Percentiles rank a stretch among this genome's conserved stretches.
Evolutionary conservation across 2,113 vertebrate species (phyloP).

Genomic region (Podarcis muralis): DNA sequence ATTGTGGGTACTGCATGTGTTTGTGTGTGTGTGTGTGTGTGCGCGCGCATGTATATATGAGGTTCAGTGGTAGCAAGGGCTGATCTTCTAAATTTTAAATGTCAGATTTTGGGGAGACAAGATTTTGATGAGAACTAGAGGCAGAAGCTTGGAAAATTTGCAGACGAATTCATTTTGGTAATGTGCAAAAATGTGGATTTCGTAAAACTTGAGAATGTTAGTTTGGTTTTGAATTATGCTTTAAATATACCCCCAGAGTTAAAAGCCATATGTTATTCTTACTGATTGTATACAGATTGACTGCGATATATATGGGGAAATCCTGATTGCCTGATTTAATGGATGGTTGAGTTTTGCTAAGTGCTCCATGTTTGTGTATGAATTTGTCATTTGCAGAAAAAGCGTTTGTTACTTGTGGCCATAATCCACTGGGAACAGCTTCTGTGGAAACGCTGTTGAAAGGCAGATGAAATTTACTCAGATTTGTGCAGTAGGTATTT

Average conservation of each 20-base stretch:
- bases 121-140: constrained; percentile 27
- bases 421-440: neutral
- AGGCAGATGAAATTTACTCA: neutral
- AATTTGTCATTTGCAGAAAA: constrained; percentile 50
- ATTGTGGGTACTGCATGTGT: neutral
- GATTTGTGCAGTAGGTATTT: neutral
- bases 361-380: constrained; percentile 57
- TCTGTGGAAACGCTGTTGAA: neutral
- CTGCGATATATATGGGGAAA: constrained; percentile 47
- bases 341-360: constrained; percentile 42
- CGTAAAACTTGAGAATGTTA: constrained; percentile 27
- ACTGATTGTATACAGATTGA: constrained; percentile 65
- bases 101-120: neutral
- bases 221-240: constrained; percentile 39
- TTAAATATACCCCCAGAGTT: constrained; percentile 29
- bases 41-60: constrained; percentile 7
- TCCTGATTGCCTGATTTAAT: constrained; percentile 55
- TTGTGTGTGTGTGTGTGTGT: neutral
- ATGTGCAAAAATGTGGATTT: neutral
- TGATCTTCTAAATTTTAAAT: constrained; percentile 1
- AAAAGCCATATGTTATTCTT: constrained; percentile 51
- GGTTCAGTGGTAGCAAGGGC: neutral
- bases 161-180: constrained; percentile 3
- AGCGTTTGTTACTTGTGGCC: neutral
- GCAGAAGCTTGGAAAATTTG: neutral